These are phyloP conservation scores for Argyrosomus japonicus DNA, from an alignment of 2,113 vertebrate species.

Conservation along the genomic window DNA sequence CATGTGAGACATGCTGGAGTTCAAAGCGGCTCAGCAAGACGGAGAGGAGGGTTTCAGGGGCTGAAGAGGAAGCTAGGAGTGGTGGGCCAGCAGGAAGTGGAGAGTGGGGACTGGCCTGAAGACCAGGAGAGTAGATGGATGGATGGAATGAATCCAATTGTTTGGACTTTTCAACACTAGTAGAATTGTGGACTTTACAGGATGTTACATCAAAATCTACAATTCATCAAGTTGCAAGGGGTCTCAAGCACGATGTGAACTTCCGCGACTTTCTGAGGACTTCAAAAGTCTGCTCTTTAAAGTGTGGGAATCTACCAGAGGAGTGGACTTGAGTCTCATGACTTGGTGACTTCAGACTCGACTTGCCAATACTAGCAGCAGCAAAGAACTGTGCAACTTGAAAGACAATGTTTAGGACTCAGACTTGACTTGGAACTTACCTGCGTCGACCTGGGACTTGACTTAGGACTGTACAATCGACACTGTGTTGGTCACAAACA, in stretches of 20 bases:
- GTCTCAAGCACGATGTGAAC: background rate
- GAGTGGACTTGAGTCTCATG: background rate
- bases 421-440: background rate
- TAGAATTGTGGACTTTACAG: background rate
- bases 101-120: background rate
- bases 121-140: background rate
- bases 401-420: too few species aligned
- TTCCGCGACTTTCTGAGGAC: background rate
- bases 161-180: background rate
- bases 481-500: background rate
- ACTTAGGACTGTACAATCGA: background rate
- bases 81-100: conserved; percentile 18
- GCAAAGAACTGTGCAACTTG: too few species aligned
- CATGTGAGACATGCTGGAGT: conserved; percentile 53
- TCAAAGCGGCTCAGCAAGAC: conserved; percentile 47
- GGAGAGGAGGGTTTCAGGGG: conserved; percentile 16
- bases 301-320: background rate
- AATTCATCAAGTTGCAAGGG: background rate
- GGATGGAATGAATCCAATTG: background rate
- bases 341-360: too few species aligned
- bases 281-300: background rate
- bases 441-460: background rate
- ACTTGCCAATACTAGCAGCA: too few species aligned
- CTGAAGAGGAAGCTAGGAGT: conserved; percentile 6
- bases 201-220: background rate